Base-by-base conservation (phyloP, 2,113 vertebrate genomes). In the Planiliza haematocheilus region DNA sequence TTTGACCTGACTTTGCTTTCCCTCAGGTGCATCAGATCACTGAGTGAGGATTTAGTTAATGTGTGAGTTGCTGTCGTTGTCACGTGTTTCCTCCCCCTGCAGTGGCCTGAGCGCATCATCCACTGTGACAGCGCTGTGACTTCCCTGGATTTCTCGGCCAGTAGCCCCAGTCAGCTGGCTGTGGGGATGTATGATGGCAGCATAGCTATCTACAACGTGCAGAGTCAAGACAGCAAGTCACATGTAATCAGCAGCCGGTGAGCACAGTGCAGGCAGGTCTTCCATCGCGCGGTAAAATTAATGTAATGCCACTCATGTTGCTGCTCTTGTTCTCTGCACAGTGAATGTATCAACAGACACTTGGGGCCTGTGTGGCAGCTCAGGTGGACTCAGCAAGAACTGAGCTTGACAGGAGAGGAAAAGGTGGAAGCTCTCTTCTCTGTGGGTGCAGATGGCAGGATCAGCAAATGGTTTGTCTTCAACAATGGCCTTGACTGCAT, bases 41-140 rank as follows among this genome's bases (percentile, higher is more conserved):
- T 37, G 11, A 53, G 11, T 57, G 34, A 38, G 17, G 8, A 11
- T n/a, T 49, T 9, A 18, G 14, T 16, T 39, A 1, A 38, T 38
- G 17, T 30, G 49, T 7, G 8, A 37, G 12, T 42, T 18, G 9
- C 18, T 58, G 8, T 20, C 48, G 18, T 48, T 64, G 16, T 58
- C 16, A 34, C 42, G 14, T 51, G 63, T 39, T 36, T 12, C 41
- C 30, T 63, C 12, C 17, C 51, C 24, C 12, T 74, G 39, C 82
- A 99, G 97, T 98, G 97, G 96, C 97, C 97, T 20, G 96, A 97
- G 67, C 92, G 94, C 10, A 30, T 95, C 79, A 94, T 96, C 82
- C 79, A 7, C 8, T 96, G 94, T 4, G 55, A 88, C 13, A 84
- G 90, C 2, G 90, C 94, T 0, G 95, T 98, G 2, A 97, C 95